Evolutionary conservation across 1,140 invertebrate genomes (phyloP).

Genomic region (Polyergus mexicanus): DNA sequence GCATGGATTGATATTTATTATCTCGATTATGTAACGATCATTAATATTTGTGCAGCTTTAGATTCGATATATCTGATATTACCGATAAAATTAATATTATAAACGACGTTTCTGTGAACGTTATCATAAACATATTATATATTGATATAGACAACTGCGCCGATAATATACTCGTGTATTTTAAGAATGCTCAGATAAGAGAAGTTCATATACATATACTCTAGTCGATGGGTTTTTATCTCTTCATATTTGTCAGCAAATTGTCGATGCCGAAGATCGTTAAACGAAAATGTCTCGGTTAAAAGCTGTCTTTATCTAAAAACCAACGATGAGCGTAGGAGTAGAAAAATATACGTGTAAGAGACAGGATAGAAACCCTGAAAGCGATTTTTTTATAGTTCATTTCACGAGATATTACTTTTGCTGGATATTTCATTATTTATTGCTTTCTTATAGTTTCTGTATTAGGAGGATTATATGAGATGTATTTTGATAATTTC

Average conservation of each 20-base stretch:
- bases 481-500: too few species aligned
- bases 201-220: neutral
- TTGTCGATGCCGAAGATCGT: slow-evolving; percentile 26
- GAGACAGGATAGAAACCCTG: slow-evolving; percentile 1
- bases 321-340: slow-evolving; percentile 21
- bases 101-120: neutral
- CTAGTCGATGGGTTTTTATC: neutral
- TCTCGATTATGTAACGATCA: slow-evolving; percentile 26
- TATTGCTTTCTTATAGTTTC: too few species aligned
- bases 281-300: slow-evolving; percentile 25
- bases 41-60: slow-evolving; percentile 3
- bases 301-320: slow-evolving; percentile 18
- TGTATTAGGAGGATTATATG: too few species aligned
- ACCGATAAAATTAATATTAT: neutral
- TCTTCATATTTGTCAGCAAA: neutral
- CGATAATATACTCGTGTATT: slow-evolving; percentile 1
- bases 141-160: neutral
- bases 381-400: slow-evolving; percentile 19
- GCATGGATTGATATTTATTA: slow-evolving; percentile 33
- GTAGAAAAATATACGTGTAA: slow-evolving; percentile 36
- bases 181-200: slow-evolving; percentile 21
- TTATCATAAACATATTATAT: slow-evolving; percentile 8
- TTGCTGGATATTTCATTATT: neutral
- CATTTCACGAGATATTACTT: neutral
- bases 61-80: neutral